Percentiles rank a stretch among this genome's conserved stretches.
Conservation (phyloP, 1,140 invertebrate genomes). For the Dryas iulia region DNA sequence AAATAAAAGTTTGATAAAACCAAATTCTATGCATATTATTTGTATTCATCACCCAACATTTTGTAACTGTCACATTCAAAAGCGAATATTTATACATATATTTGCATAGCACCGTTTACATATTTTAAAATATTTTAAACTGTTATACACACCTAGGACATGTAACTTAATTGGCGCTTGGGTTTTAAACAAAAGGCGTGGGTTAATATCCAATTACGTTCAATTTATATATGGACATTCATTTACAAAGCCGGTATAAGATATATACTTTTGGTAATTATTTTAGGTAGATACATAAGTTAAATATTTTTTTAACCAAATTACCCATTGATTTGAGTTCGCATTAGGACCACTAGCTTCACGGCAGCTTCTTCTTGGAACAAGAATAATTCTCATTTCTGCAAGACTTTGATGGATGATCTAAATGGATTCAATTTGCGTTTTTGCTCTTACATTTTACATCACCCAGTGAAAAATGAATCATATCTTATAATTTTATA, state of each 20-base stretch:
- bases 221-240: background rate
- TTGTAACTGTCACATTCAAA: background rate
- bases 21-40: background rate
- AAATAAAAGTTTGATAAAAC: background rate
- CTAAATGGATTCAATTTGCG: constrained; percentile 38
- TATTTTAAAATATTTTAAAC: background rate
- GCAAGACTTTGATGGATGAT: constrained; percentile 43
- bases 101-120: background rate
- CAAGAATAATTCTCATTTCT: constrained; percentile 32
- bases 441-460: constrained; percentile 28
- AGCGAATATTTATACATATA: background rate
- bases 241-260: too few species aligned
- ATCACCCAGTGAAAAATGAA: constrained; percentile 6
- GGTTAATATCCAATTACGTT: too few species aligned
- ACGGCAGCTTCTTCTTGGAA: constrained; percentile 27
- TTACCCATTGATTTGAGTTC: background rate
- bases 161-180: too few species aligned
- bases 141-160: background rate
- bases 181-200: background rate
- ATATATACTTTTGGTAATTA: background rate
- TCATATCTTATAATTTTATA: constrained; percentile 10
- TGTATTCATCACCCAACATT: background rate
- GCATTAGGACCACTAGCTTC: background rate
- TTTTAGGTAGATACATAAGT: background rate
- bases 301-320: background rate